Percentiles rank a stretch among this genome's conserved stretches.
These are phyloP conservation scores for Halcyon leucocephala DNA, from an alignment of 2,797 vertebrate species.

Conservation along the genomic window DNA sequence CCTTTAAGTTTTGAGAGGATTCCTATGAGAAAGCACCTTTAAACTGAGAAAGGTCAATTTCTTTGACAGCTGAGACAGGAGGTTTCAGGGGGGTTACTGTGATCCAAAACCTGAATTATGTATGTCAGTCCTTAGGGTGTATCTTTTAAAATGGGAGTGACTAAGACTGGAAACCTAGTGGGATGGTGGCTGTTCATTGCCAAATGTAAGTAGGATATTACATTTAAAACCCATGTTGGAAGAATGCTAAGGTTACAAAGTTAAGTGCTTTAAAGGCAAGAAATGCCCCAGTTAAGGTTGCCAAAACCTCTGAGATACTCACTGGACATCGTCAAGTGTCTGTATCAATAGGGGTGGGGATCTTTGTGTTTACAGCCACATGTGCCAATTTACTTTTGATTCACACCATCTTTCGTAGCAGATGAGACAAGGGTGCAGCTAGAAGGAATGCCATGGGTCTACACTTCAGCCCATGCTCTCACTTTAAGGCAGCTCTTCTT, in stretches of 20 bases:
- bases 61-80: conserved; percentile 56
- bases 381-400: background rate
- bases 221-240: background rate
- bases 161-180: background rate
- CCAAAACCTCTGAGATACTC: background rate
- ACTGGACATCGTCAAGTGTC: background rate
- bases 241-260: background rate
- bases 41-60: conserved; percentile 61
- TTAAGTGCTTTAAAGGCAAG: background rate
- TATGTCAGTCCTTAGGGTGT: conserved; percentile 38
- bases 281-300: background rate
- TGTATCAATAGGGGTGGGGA: background rate
- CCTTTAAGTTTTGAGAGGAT: conserved; percentile 40
- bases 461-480: background rate
- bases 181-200: background rate
- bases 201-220: background rate
- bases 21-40: conserved; percentile 57
- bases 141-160: conserved; percentile 25
- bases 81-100: conserved; percentile 36
- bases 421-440: background rate
- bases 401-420: background rate
- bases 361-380: background rate
- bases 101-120: conserved; percentile 55
- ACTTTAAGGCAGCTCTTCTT: background rate
- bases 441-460: background rate